Evolutionary conservation across 2,797 vertebrate genomes (phyloP), one percentile per base, ranked within the genome.

Genomic region (Oophaga sylvatica): DNA sequence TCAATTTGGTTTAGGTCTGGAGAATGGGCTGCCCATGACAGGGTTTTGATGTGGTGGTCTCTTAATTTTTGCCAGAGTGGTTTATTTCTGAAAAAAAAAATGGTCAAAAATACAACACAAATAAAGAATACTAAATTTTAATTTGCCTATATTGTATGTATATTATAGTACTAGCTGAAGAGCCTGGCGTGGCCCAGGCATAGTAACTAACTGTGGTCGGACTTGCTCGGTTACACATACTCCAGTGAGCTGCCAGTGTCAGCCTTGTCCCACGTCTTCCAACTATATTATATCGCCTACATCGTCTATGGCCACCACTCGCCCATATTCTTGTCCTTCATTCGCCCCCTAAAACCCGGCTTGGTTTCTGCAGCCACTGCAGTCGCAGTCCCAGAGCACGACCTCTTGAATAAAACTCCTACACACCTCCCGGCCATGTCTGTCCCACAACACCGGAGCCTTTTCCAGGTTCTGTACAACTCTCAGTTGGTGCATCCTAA

Each of bases 241-340:
- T 35, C 35, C 35, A 35, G 35, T 35, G 9, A 7, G 5, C 29
- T 35, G 70, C 45, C 31, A 73, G 31, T 2, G 2, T 22, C 20
- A n/a, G 31, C 29, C 16, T 0, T 2, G 6, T 35, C 35, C 79
- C 79, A 59, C 26, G 26, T 80, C 59, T 63, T 41, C 29, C 79
- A 8, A 8, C 41, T 11, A 22, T 26, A 26, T 26, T 26, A 26
- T 26, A 26, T 26, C 26, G 26, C 26, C 71, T 4, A 5, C 1
- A 6, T 79, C 16, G 15, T 8, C 0, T 29, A 41, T 56, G 17
- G 45, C 1, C 31, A 15, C 22, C 15, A 48, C 93, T 93, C 81
- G 96, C 95, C 94, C 4, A 94, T 91, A 84, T 93, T 93, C 12
- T 94, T 93, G 81, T 87, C 93, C 87, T 93, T 93, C 70, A 97